Evolutionary conservation across 92 coral and sea anemone species (phyloP).

Genomic region (Porites rus): DNA sequence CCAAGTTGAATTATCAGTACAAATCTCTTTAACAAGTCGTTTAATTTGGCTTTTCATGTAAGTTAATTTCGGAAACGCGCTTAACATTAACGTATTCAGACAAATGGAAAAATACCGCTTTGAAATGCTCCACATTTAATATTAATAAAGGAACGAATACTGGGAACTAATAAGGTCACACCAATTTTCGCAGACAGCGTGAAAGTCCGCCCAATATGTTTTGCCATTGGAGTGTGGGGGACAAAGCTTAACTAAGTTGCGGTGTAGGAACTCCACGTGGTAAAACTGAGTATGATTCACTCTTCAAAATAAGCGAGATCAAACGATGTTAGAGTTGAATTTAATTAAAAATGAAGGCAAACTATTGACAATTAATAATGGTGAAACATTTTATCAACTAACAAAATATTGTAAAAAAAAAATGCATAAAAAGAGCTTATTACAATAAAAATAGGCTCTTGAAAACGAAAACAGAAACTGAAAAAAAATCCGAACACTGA

Average conservation of each 20-base stretch:
- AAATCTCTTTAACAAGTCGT: slow-evolving; percentile 21
- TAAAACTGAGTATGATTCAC: too few species aligned
- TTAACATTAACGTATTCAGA: neutral
- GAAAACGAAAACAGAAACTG: too few species aligned
- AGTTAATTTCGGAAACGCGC: slow-evolving; percentile 9
- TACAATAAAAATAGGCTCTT: too few species aligned
- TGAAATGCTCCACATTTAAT: neutral
- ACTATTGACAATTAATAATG: neutral
- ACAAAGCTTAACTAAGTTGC: neutral
- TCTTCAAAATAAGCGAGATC: neutral
- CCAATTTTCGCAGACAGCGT: too few species aligned
- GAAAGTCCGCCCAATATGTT: too few species aligned
- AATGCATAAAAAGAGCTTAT: too few species aligned
- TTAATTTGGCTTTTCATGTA: slow-evolving; percentile 26
- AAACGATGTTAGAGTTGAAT: neutral
- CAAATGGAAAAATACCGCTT: neutral
- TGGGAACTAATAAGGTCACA: too few species aligned
- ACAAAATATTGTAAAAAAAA: neutral
- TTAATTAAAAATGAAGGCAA: neutral
- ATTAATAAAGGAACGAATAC: too few species aligned
- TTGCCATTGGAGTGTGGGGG: too few species aligned
- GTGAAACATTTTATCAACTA: neutral
- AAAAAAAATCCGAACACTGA: too few species aligned
- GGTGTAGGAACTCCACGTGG: neutral
- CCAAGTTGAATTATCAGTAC: slow-evolving; percentile 4